These are phyloP conservation scores for Sterrhoptilus dennistouni DNA, from an alignment of 2,113 vertebrate genomes.

Conservation along the genomic window DNA sequence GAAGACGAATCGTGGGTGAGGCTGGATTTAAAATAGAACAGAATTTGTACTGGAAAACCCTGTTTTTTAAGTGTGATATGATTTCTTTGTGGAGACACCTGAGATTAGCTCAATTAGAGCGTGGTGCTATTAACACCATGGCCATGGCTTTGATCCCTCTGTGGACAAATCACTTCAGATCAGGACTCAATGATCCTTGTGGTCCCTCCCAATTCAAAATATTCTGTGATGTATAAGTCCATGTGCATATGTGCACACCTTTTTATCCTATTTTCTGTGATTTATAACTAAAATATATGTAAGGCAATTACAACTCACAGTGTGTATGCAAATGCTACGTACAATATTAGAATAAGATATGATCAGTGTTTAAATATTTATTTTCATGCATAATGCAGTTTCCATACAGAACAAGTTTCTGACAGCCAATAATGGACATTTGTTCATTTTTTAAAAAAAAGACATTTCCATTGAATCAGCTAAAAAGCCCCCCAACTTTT, in stretches of 20 bases:
- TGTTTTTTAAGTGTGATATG: neutral
- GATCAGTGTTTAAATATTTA: neutral
- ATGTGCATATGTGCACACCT: too few relatives aligned
- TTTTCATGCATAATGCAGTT: neutral
- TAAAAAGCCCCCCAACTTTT: neutral
- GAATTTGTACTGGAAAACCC: neutral
- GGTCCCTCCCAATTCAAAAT: neutral
- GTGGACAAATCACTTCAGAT: neutral
- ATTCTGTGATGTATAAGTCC: neutral
- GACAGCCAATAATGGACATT: neutral
- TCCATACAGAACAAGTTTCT: neutral
- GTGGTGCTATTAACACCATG: neutral
- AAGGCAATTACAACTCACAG: rapidly evolving
- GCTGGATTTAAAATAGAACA: neutral
- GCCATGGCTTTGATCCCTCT: too few relatives aligned
- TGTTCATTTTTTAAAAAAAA: neutral
- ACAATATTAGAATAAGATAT: neutral
- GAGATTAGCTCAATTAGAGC: neutral
- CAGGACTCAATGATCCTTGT: neutral
- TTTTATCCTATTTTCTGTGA: neutral
- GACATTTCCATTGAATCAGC: neutral
- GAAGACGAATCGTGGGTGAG: neutral
- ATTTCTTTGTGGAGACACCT: neutral
- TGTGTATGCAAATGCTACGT: neutral
- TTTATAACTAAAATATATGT: neutral